Conservation (phyloP, 2,888 invertebrate species). For the Polyploca ridens region DNA sequence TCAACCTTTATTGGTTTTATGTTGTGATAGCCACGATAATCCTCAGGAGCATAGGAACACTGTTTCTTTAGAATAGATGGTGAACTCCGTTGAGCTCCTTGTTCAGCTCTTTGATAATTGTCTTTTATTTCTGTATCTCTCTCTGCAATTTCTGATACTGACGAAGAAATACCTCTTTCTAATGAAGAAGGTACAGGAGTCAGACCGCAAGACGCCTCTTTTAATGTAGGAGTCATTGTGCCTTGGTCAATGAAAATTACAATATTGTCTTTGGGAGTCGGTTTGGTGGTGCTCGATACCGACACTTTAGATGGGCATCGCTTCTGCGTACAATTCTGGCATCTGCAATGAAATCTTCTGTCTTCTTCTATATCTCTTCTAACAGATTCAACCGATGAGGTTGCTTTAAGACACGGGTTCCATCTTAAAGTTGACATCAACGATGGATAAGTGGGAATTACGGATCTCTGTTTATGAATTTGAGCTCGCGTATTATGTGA, state of each 20-base stretch:
- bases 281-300: constrained; percentile 18
- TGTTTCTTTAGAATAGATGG: constrained; percentile 35
- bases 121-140: constrained; percentile 27
- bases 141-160: constrained; percentile 31
- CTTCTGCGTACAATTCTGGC: constrained; percentile 39
- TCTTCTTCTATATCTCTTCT: constrained; percentile 22
- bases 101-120: constrained; percentile 20
- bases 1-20: neutral
- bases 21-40: neutral
- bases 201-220: constrained; percentile 50
- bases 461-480: constrained; percentile 19
- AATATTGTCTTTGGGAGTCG: constrained; percentile 51
- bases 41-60: constrained; percentile 11
- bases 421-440: constrained; percentile 43
- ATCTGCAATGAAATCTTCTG: constrained; percentile 39
- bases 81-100: constrained; percentile 12
- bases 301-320: constrained; percentile 37
- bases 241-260: constrained; percentile 54
- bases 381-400: constrained; percentile 33
- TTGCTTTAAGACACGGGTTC: constrained; percentile 42
- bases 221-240: constrained; percentile 64
- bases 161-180: constrained; percentile 31
- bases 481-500: constrained; percentile 35
- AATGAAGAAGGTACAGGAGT: constrained; percentile 26
- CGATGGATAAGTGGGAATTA: constrained; percentile 42